phyloP scores from a whole-genome alignment of 1,140 invertebrate species.

The Pogonomyrmex barbatus region DNA sequence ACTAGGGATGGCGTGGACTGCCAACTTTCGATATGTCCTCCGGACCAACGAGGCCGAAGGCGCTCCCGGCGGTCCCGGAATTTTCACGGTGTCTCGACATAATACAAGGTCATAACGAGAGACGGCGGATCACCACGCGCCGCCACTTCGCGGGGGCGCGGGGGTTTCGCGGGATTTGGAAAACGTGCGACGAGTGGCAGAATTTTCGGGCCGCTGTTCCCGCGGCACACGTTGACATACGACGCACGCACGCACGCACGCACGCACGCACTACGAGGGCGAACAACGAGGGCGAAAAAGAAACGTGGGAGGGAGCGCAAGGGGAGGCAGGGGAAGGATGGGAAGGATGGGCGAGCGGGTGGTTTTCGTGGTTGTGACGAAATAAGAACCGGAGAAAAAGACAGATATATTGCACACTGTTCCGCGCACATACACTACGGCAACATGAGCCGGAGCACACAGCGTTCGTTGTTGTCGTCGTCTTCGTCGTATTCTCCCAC shows the following conservation, averaged over 20 bases:
- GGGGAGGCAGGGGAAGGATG: too few species aligned
- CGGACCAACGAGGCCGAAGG: slow-evolving; percentile 1
- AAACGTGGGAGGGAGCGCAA: too few species aligned
- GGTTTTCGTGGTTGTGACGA: too few species aligned
- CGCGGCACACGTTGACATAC: not conserved
- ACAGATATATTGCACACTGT: slow-evolving; percentile 66
- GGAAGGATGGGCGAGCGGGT: too few species aligned
- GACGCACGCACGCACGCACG: not conserved
- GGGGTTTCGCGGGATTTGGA: not conserved
- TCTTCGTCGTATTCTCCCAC: slow-evolving; percentile 26
- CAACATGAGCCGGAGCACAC: slow-evolving; percentile 55
- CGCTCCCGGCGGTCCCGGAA: not conserved
- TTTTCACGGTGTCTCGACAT: slow-evolving; percentile 25
- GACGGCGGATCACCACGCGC: not conserved
- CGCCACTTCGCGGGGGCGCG: not conserved
- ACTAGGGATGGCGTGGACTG: not conserved
- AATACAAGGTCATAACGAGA: slow-evolving; percentile 22
- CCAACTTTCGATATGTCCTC: slow-evolving; percentile 3
- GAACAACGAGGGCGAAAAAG: not conserved
- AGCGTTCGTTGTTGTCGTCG: slow-evolving; percentile 58
- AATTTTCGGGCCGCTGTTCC: not conserved
- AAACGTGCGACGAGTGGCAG: not conserved
- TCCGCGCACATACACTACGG: slow-evolving; percentile 61
- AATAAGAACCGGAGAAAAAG: too few species aligned
- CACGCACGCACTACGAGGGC: not conserved